Evolutionary conservation across 2,888 invertebrate genomes (phyloP).

Genomic region (Cheilosia soror): DNA sequence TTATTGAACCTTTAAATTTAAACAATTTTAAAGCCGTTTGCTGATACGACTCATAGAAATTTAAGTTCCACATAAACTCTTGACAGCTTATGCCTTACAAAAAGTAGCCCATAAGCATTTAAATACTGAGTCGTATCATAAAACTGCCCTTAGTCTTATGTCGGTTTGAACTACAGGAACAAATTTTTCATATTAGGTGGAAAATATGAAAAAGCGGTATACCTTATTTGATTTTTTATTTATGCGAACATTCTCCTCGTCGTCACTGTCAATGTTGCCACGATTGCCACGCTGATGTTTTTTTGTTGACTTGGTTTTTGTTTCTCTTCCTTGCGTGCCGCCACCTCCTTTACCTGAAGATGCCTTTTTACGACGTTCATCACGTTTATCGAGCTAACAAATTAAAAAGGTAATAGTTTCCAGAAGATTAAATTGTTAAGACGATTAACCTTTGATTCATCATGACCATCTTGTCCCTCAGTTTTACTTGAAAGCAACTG

Average conservation of each 20-base stretch:
- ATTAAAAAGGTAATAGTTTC: not conserved
- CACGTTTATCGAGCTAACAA: conserved; percentile 89
- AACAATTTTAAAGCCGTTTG: too few relatives aligned
- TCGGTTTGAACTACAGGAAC: not conserved
- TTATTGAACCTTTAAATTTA: too few relatives aligned
- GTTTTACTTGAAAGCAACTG: conserved; percentile 83
- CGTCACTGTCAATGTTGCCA: conserved; percentile 87
- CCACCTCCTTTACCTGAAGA: conserved; percentile 95
- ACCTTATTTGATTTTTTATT: conserved; percentile 45
- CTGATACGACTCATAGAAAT: too few relatives aligned
- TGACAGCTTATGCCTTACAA: too few relatives aligned
- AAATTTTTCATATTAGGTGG: not conserved
- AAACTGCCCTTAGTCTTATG: too few relatives aligned
- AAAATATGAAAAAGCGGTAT: not conserved
- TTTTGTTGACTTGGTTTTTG: conserved; percentile 96
- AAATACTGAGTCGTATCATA: too few relatives aligned
- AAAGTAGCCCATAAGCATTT: too few relatives aligned
- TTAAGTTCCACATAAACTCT: too few relatives aligned
- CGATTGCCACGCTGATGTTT: conserved; percentile 87
- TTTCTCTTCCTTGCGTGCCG: conserved; percentile 96
- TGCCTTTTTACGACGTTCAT: conserved; percentile 95
- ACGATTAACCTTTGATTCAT: conserved; percentile 79
- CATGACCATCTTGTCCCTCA: conserved; percentile 80
- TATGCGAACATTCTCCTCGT: conserved; percentile 86
- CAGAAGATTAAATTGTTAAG: not conserved